Conservation (phyloP, 2,113 vertebrate genomes). For the Ibidorhyncha struthersii region DNA sequence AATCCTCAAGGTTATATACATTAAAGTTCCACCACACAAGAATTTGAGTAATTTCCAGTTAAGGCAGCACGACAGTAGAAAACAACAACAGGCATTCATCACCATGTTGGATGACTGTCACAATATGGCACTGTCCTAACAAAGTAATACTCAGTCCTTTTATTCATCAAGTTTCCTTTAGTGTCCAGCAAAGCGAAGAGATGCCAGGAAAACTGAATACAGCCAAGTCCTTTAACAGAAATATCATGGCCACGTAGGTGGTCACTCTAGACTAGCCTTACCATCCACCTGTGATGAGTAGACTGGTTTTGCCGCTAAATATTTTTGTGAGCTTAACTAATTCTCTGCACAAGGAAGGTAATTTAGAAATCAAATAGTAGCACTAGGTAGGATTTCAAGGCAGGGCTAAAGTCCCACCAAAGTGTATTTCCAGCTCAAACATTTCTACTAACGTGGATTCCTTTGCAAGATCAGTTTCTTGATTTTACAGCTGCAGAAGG, state of each 20-base stretch:
- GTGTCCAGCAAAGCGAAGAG: background rate
- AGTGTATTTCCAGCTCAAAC: background rate
- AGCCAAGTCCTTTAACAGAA: background rate
- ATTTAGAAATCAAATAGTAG: background rate
- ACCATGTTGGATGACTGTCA: background rate
- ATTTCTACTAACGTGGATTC: background rate
- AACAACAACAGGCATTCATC: background rate
- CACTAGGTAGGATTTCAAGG: background rate
- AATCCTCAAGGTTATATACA: background rate
- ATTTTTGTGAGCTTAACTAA: background rate
- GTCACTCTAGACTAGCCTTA: background rate
- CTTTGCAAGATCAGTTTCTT: background rate
- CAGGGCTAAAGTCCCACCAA: background rate
- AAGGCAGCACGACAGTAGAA: background rate
- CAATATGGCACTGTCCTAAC: background rate
- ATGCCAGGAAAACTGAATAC: background rate
- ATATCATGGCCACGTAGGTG: fast-evolving
- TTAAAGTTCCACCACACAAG: background rate
- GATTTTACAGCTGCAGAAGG: background rate
- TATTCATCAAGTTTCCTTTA: background rate
- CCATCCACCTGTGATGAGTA: fast-evolving
- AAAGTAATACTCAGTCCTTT: background rate
- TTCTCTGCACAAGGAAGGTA: background rate
- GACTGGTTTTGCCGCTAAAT: background rate
- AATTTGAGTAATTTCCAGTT: background rate